Conservation (phyloP, 2,113 vertebrate genomes). For the Hipposideros armiger region DNA sequence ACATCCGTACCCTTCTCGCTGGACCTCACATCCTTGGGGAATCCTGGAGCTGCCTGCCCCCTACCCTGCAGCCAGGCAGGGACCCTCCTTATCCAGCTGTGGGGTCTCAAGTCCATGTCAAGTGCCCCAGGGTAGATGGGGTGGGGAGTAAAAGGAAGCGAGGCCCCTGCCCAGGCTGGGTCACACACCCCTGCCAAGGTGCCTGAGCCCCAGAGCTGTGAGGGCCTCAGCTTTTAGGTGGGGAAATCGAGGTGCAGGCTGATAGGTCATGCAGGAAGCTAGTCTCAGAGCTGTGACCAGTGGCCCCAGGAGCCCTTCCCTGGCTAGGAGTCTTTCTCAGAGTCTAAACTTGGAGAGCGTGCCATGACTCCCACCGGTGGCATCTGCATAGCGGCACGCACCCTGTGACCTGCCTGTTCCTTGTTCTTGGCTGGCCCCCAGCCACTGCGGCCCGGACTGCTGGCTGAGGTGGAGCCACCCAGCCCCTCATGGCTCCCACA, state of each 20-base stretch:
- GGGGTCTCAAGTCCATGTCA: background rate
- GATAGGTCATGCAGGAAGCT: background rate
- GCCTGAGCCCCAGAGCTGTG: background rate
- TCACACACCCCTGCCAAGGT: background rate
- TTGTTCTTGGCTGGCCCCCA: background rate
- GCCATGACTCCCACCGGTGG: constrained; percentile 59
- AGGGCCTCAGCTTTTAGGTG: background rate
- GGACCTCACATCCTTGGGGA: background rate
- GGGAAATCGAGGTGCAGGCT: background rate
- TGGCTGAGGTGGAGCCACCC: background rate
- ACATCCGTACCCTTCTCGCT: background rate
- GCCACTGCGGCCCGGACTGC: background rate
- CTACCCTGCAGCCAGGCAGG: background rate
- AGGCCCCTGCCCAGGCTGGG: background rate
- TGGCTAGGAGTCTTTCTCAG: background rate
- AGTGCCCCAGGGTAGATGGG: background rate
- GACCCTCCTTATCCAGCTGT: background rate
- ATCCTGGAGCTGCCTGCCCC: background rate
- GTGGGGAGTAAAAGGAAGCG: background rate
- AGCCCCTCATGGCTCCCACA: background rate
- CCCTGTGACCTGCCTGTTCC: background rate
- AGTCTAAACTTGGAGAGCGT: constrained; percentile 70
- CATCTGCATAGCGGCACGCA: constrained; percentile 59
- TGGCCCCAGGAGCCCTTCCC: background rate
- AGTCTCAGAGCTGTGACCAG: background rate